A percentile compares a stretch with the other conserved stretches of the same genome.
phyloP scores from a whole-genome alignment of 2,113 vertebrate species.

The Chaetura pelagica region DNA sequence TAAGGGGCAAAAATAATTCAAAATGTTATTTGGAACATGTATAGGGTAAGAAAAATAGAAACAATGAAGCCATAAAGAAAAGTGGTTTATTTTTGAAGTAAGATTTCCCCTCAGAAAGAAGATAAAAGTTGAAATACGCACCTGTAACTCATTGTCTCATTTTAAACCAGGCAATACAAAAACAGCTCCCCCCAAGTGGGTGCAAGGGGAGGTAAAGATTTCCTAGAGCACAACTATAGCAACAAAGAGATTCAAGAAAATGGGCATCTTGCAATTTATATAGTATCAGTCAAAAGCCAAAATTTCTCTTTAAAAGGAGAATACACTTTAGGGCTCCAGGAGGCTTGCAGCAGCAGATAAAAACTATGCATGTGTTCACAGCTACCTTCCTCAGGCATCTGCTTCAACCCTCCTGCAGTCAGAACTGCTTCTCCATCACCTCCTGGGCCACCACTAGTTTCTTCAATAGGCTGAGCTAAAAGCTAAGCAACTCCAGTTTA shows the following conservation, averaged over 20 bases:
- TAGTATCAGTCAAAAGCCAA: background rate
- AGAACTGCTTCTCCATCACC: background rate
- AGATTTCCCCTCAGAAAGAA: background rate
- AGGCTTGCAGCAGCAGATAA: background rate
- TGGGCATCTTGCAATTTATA: background rate
- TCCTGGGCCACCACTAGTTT: background rate
- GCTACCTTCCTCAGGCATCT: background rate
- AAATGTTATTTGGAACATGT: background rate
- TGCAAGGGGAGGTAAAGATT: background rate
- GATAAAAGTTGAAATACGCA: background rate
- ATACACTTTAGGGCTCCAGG: background rate
- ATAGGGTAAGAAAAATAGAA: background rate
- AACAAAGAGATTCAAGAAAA: background rate
- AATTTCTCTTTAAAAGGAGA: background rate
- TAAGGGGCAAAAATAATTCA: background rate
- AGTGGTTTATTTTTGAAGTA: background rate
- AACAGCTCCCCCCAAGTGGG: background rate
- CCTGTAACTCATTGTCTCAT: slow-evolving; percentile 5
- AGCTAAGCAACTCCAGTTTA: background rate
- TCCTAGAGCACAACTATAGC: background rate
- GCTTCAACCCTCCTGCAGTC: background rate
- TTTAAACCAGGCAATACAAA: background rate
- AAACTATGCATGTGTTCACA: background rate
- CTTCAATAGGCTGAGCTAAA: background rate
- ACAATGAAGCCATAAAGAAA: background rate